These are phyloP conservation scores for Smittia aterrima DNA, from an alignment of 2,888 invertebrate species.

Conservation along the genomic window DNA sequence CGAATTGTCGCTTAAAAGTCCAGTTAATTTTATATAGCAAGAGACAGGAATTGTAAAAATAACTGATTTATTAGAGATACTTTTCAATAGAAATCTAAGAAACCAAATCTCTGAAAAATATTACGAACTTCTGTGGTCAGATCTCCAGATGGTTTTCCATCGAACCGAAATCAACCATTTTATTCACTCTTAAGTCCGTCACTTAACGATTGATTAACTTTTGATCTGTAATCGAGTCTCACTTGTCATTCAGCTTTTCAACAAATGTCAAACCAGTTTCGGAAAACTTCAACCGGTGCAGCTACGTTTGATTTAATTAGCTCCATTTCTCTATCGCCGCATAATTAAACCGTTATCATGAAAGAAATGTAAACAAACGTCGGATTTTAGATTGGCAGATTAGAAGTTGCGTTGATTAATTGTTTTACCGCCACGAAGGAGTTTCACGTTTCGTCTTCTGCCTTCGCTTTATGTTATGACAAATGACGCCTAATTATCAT, in stretches of 20 bases:
- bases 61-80: too few relatives aligned
- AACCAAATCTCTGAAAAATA: too few relatives aligned
- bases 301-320: not conserved
- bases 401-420: not conserved
- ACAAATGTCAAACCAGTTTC: too few relatives aligned
- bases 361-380: not conserved
- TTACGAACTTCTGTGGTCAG: too few relatives aligned
- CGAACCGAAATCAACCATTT: not conserved
- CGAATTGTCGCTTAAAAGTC: not conserved
- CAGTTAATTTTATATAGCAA: not conserved
- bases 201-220: not conserved
- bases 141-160: too few relatives aligned
- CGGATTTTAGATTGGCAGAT: not conserved
- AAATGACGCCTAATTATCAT: slow-evolving; percentile 33
- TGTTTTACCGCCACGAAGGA: slow-evolving; percentile 13
- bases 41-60: too few relatives aligned
- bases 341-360: slow-evolving; percentile 39
- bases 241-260: too few relatives aligned
- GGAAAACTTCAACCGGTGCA: not conserved
- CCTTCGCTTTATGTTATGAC: slow-evolving; percentile 25
- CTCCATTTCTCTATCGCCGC: not conserved
- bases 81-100: too few relatives aligned
- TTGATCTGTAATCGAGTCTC: too few relatives aligned
- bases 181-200: not conserved
- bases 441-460: not conserved